A percentile compares a stretch with the other conserved stretches of the same genome.
Conservation (phyloP, 1,140 invertebrate species). For the Cardiocondyla obscurior region DNA sequence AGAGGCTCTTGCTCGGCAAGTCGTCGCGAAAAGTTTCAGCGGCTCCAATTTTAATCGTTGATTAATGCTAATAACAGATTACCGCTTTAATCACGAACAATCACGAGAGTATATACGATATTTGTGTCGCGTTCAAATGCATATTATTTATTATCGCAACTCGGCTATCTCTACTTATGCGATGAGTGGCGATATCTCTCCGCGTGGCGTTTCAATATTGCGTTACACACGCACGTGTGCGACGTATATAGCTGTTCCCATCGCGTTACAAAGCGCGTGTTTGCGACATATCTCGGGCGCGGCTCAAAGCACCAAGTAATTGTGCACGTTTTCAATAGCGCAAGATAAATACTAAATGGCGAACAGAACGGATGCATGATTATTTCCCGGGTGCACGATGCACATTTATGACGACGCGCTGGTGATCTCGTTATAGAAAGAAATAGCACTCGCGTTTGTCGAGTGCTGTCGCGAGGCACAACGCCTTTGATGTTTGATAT, state of each 20-base stretch:
- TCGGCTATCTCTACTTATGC: conserved; percentile 38
- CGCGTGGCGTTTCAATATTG: conserved; percentile 14
- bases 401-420: conserved; percentile 11
- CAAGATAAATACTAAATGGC: conserved; percentile 24
- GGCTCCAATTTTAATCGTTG: background rate
- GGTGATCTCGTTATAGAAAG: background rate
- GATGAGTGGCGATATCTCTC: conserved; percentile 43
- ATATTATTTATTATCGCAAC: conserved; percentile 51
- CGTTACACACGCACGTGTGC: background rate
- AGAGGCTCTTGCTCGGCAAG: background rate
- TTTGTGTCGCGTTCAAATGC: background rate
- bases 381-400: conserved; percentile 11
- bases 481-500: conserved; percentile 3
- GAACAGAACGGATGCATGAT: background rate
- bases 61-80: conserved; percentile 36
- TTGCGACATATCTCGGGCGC: conserved; percentile 31
- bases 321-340: conserved; percentile 43
- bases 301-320: conserved; percentile 32
- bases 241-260: background rate
- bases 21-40: background rate
- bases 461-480: conserved; percentile 23
- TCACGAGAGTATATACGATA: background rate
- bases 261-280: conserved; percentile 30
- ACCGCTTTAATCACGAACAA: background rate
- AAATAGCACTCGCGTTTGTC: conserved; percentile 8